Base-by-base conservation (phyloP, 2,113 vertebrate species). In the Oreochromis niloticus region DNA sequence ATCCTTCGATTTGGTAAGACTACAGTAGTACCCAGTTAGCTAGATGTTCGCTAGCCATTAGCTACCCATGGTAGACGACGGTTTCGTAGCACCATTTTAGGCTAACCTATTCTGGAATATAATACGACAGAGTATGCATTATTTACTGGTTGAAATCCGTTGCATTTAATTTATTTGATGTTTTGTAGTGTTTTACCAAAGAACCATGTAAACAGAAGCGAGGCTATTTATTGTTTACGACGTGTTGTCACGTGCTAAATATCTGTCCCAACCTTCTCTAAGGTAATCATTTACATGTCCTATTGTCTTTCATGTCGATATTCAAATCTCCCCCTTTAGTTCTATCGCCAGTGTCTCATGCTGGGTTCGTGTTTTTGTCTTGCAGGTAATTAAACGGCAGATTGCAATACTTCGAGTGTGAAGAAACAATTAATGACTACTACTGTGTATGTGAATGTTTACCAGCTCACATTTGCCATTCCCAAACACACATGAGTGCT, bases 401-500 rank as follows among this genome's bases (percentile, higher is more conserved):
- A 80, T 43, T 79, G 12, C 55, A 61, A 55, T n/a, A 7, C 34
- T 43, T 54, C 9, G 50, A 66, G 24, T 48, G 43, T 16, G 13
- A 75, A 12, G 73, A 78, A 54, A 14, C 32, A 54, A 14, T 82
- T 46, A 4, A 7, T 89, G 9, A 81, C 54, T 27, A 36, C 6
- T 71, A 2, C 24, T 86, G 12, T 87, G 6, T 84, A 48, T 94
- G 68, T 82, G 52, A 73, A 84, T 71, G 34, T 87, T 92, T 80
- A n/a, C 68, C 86, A 85, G 90, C 84, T 82, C 36, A 82, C 48
- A 86, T 83, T 90, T 52, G 39, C 68, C 84, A 54, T 9, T 79
- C 52, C 46, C 59, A 48, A 55, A 91, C 61, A 95, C 96, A 95
- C 95, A 97, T 97, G 96, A 96, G 93, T 94, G 66, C 93, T 81